Percentiles rank a stretch among this genome's conserved stretches.
phyloP scores from a whole-genome alignment of 2,888 invertebrate genomes.

The Rhynchonema sp. region DNA sequence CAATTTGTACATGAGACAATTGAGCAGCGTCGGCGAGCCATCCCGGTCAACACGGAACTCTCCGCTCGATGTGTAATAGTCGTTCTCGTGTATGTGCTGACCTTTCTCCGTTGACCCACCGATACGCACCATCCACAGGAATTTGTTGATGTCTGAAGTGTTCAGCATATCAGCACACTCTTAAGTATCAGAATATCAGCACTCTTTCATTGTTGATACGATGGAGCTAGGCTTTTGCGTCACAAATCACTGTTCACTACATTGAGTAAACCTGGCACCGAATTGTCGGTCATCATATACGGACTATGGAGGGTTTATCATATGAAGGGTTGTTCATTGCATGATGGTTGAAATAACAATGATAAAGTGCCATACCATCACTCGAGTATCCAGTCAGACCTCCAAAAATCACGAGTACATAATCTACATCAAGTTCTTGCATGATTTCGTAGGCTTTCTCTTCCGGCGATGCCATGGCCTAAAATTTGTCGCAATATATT shows the following conservation, averaged over 20 bases:
- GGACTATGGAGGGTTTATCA: too few species aligned
- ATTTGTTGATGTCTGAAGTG: slow-evolving; percentile 84
- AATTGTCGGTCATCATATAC: too few species aligned
- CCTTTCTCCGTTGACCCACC: slow-evolving; percentile 88
- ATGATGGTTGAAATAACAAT: too few species aligned
- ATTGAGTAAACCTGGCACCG: too few species aligned
- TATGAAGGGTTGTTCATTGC: too few species aligned
- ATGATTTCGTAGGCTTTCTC: slow-evolving; percentile 94
- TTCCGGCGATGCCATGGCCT: slow-evolving; percentile 88
- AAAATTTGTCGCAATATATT: too few species aligned
- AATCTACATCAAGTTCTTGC: slow-evolving; percentile 87
- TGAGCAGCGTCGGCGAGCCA: slow-evolving; percentile 69
- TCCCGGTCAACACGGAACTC: slow-evolving; percentile 91
- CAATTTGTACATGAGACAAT: slow-evolving; percentile 99
- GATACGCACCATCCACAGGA: slow-evolving; percentile 95
- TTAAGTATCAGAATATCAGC: too few species aligned
- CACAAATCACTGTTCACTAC: too few species aligned
- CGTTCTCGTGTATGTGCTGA: slow-evolving; percentile 79
- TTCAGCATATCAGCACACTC: too few species aligned
- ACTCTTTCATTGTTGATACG: too few species aligned
- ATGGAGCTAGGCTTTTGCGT: too few species aligned
- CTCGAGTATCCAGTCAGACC: slow-evolving; percentile 96
- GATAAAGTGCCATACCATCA: too few species aligned
- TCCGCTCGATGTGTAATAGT: slow-evolving; percentile 69
- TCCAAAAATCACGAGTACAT: slow-evolving; percentile 91